Base-by-base conservation (phyloP, 2,888 invertebrate species). In the Phorcus lineatus region DNA sequence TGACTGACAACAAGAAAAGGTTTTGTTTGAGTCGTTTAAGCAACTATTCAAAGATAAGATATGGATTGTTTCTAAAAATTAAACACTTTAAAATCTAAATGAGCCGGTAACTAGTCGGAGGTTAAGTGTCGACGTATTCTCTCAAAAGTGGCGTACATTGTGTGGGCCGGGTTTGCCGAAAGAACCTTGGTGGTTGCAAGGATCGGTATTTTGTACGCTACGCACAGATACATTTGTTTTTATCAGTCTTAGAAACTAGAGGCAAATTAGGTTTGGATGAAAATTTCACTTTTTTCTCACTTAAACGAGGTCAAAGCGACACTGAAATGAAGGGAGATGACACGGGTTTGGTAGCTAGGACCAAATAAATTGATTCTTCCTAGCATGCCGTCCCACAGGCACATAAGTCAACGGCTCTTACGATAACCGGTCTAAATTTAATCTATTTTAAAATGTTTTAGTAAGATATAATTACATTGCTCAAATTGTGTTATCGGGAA, bases 391-490 rank as follows among this genome's bases (percentile, higher is more conserved):
- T 70, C 70, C 70, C 70, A 16, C 0, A 31, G 70, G 70, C 28
- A 28, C 70, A 70, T 70, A 70, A 70, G 70, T 70, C 70, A 70
- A 19, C 36, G 70, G 40, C 70, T 70, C 70, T 70, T 70, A 70
- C 70, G 70, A 70, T 70, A 70, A 70, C 70, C 36, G 24, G 70
- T 70, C 70, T 70, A 70, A 70, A 70, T 70, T 70, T 70, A 70
- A 70, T 70, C 70, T 70, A 70, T 70, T 70, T 70, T 70, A 70
- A 70, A 70, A 70, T 70, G 70, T 70, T 70, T 70, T 70, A 70
- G 70, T 70, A 70, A 70, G 70, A 70, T 70, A 70, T 70, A 70
- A 70, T 70, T 70, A 70, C 70, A 70, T 70, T 70, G 70, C 31
- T 40, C 40, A 70, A 70, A 70, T 70, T 70, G 70, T 40, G 36